phyloP scores from a whole-genome alignment of 1,140 invertebrate genomes.

The Zophobas morio region DNA sequence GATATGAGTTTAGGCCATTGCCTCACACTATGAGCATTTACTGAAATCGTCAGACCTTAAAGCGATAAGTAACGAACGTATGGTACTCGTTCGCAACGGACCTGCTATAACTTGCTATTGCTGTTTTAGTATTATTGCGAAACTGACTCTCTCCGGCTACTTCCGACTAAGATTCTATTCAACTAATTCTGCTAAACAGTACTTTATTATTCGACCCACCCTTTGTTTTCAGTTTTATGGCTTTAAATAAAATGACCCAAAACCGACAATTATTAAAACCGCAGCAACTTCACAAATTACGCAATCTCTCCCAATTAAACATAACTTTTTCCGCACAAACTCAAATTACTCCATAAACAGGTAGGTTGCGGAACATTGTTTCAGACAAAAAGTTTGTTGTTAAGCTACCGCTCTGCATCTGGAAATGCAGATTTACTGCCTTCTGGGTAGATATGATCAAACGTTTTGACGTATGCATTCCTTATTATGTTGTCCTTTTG shows the following conservation, averaged over 20 bases:
- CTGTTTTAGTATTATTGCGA: constrained; percentile 40
- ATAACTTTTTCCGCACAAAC: neutral
- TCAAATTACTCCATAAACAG: no score
- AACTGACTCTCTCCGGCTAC: constrained; percentile 30
- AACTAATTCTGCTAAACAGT: constrained; percentile 33
- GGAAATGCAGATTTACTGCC: constrained; percentile 7
- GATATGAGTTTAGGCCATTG: constrained; percentile 43
- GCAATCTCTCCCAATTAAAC: neutral
- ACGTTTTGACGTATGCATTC: constrained; percentile 44
- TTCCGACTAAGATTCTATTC: constrained; percentile 39
- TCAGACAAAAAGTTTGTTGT: constrained; percentile 8
- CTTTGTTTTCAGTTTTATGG: constrained; percentile 36
- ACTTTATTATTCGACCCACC: constrained; percentile 38
- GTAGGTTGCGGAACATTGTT: neutral
- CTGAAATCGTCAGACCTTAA: constrained; percentile 52
- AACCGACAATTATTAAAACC: constrained; percentile 32
- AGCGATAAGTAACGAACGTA: constrained; percentile 52
- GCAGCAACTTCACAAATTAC: no score
- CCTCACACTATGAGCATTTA: constrained; percentile 46
- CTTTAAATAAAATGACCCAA: constrained; percentile 29
- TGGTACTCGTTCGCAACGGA: constrained; percentile 33
- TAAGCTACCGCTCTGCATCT: neutral
- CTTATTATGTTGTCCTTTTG: constrained; percentile 44
- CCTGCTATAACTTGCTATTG: constrained; percentile 44
- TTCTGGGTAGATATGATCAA: constrained; percentile 45